Conservation (phyloP, 2,888 invertebrate genomes). For the Leptopilina syphax region DNA sequence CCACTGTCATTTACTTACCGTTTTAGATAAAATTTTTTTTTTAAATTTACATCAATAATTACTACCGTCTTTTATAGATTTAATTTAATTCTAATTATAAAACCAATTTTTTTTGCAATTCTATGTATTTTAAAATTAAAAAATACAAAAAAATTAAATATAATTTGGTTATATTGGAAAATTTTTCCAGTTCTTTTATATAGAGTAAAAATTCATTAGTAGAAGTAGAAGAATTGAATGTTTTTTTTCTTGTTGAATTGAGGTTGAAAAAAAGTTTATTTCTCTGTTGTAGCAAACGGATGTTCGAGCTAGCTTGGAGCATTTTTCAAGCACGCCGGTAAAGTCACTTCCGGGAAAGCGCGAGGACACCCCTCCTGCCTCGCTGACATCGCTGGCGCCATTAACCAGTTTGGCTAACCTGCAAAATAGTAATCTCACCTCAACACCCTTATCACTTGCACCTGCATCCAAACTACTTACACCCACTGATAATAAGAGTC, state of each 20-base stretch:
- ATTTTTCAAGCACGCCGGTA: constrained; percentile 74
- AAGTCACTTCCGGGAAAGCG: constrained; percentile 74
- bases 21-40: too few species aligned
- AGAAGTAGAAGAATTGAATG: not conserved
- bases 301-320: constrained; percentile 74
- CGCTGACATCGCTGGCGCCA: constrained; percentile 73
- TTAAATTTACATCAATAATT: too few species aligned
- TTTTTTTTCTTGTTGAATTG: not conserved
- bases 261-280: constrained; percentile 10
- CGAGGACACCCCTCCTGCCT: constrained; percentile 75
- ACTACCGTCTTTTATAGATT: too few species aligned
- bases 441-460: constrained; percentile 73
- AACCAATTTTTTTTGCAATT: too few species aligned
- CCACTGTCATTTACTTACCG: too few species aligned
- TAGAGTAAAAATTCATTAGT: too few species aligned
- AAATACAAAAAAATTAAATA: too few species aligned
- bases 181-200: too few species aligned
- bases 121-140: too few species aligned
- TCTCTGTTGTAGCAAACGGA: constrained; percentile 71
- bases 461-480: constrained; percentile 74
- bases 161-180: too few species aligned
- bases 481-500: constrained; percentile 76
- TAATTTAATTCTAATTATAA: too few species aligned
- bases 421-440: constrained; percentile 73
- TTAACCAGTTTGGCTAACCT: constrained; percentile 75